Conservation (phyloP, 2,797 vertebrate genomes). For the Nothura maculosa region DNA sequence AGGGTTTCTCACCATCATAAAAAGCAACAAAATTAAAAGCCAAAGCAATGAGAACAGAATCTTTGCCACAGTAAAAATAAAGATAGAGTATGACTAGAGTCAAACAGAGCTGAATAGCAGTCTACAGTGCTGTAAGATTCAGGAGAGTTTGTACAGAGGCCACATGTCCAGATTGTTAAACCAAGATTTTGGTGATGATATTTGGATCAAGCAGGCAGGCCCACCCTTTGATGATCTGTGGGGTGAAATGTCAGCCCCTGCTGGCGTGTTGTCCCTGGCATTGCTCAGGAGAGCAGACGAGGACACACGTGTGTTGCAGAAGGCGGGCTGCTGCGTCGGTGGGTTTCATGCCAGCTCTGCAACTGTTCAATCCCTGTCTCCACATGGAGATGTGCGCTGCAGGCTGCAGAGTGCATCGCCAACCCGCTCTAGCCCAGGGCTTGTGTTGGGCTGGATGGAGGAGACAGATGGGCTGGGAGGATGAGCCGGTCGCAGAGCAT, state of each 20-base stretch:
- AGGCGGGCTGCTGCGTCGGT: not conserved
- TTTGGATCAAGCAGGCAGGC: not conserved
- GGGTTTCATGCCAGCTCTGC: not conserved
- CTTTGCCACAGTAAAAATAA: not conserved
- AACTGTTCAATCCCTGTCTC: not conserved
- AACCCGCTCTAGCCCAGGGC: fast-evolving
- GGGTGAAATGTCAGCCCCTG: not conserved
- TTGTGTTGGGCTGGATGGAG: not conserved
- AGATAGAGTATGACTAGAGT: not conserved
- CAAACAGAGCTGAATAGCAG: not conserved
- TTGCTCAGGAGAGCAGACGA: not conserved
- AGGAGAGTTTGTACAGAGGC: not conserved
- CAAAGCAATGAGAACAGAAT: not conserved
- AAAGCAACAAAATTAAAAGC: not conserved
- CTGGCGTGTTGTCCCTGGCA: not conserved
- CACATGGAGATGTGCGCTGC: not conserved
- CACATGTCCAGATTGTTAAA: not conserved
- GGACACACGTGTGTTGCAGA: not conserved
- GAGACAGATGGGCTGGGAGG: slow-evolving; percentile 30
- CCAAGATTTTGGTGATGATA: not conserved
- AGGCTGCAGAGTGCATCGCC: not conserved
- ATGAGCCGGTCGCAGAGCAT: fast-evolving
- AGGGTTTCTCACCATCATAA: not conserved
- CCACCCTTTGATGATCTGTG: not conserved
- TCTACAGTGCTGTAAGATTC: fast-evolving